A percentile compares a stretch with the other conserved stretches of the same genome.
phyloP scores from a whole-genome alignment of 1,140 invertebrate species.

The Drosophila pectinifera region DNA sequence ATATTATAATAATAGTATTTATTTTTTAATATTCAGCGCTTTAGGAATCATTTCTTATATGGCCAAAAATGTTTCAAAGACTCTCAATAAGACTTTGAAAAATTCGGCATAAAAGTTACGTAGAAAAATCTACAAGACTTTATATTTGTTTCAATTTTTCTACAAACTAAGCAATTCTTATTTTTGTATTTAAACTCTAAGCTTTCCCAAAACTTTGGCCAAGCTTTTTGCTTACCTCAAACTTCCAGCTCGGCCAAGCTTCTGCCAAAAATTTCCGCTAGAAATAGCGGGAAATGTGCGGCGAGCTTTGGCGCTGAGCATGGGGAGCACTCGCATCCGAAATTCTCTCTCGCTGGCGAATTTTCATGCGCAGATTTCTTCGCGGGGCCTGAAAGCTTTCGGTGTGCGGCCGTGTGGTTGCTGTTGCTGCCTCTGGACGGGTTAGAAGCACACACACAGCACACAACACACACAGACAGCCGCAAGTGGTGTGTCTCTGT shows the following conservation, averaged over 20 bases:
- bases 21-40: no score
- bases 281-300: constrained; percentile 46
- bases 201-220: constrained; percentile 13
- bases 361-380: constrained; percentile 64
- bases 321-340: constrained; percentile 1
- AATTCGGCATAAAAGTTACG: not conserved
- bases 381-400: constrained; percentile 38
- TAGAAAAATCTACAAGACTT: no score
- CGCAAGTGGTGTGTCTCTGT: constrained; percentile 50
- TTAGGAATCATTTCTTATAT: no score
- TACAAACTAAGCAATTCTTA: no score
- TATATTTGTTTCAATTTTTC: no score
- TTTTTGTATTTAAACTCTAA: no score
- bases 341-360: constrained; percentile 30
- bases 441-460: constrained; percentile 23
- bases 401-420: constrained; percentile 17
- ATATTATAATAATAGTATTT: no score
- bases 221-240: constrained; percentile 27
- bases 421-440: constrained; percentile 47
- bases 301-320: constrained; percentile 15
- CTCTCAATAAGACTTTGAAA: no score
- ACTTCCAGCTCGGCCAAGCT: constrained; percentile 17
- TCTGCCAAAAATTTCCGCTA: constrained; percentile 15
- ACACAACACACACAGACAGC: not conserved
- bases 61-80: no score